Evolutionary conservation across 2,888 invertebrate species (phyloP).

Genomic region (Amiota minor): DNA sequence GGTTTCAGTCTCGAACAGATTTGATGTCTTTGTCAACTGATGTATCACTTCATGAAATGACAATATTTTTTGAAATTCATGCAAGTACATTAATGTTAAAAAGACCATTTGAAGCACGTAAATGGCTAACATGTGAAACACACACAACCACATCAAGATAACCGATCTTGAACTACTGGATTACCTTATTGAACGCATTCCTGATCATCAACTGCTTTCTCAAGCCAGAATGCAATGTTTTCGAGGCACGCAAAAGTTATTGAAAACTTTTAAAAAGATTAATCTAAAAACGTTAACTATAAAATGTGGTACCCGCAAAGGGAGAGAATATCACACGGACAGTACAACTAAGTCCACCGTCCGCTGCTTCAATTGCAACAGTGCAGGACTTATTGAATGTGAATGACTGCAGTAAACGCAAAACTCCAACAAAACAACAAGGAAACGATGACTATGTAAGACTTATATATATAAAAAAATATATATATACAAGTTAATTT

Average conservation of each 20-base stretch:
- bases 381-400: background rate
- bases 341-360: background rate
- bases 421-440: background rate
- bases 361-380: background rate
- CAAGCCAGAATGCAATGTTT: background rate
- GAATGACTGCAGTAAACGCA: constrained; percentile 1
- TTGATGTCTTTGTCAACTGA: background rate
- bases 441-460: background rate
- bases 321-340: background rate
- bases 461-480: background rate
- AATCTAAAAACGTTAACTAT: background rate
- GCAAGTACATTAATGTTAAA: background rate
- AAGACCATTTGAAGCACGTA: background rate
- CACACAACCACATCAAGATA: background rate
- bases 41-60: background rate
- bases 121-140: background rate
- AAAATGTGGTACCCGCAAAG: background rate
- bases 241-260: background rate
- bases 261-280: background rate
- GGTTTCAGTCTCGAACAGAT: background rate
- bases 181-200: background rate
- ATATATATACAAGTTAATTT: no score
- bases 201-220: background rate
- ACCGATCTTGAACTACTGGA: background rate
- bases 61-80: background rate